phyloP scores from a whole-genome alignment of 2,888 invertebrate genomes.

The Ophion obscuratus region DNA sequence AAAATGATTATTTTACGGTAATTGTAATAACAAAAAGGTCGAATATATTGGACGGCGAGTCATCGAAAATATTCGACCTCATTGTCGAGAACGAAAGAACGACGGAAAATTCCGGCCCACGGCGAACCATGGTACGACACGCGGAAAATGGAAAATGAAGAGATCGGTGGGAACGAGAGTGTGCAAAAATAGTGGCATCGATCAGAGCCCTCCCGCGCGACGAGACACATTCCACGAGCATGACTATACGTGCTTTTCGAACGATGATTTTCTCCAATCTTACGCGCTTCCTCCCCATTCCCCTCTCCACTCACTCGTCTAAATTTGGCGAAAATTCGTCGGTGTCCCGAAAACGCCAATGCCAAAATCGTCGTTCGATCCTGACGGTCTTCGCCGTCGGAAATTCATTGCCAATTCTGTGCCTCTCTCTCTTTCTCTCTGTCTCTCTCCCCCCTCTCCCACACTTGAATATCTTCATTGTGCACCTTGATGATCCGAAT shows the following conservation, averaged over 20 bases:
- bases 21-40: not conserved
- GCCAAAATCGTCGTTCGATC: slow-evolving; percentile 57
- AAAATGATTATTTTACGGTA: too few relatives aligned
- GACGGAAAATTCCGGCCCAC: slow-evolving; percentile 10
- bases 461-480: not conserved
- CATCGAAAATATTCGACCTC: slow-evolving; percentile 31
- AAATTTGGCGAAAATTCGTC: slow-evolving; percentile 58
- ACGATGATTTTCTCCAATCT: slow-evolving; percentile 48
- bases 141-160: slow-evolving; percentile 51
- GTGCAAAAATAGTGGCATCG: slow-evolving; percentile 66
- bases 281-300: slow-evolving; percentile 33
- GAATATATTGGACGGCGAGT: not conserved
- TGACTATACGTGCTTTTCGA: slow-evolving; percentile 40
- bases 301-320: slow-evolving; percentile 25
- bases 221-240: slow-evolving; percentile 48
- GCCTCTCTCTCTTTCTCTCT: not conserved
- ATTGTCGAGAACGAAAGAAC: not conserved
- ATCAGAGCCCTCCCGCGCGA: slow-evolving; percentile 60
- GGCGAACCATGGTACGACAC: slow-evolving; percentile 16
- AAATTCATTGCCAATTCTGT: slow-evolving; percentile 50
- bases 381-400: slow-evolving; percentile 30
- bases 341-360: slow-evolving; percentile 47
- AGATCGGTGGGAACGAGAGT: slow-evolving; percentile 45
- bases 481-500: not conserved
- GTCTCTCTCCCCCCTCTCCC: not conserved